A percentile compares a stretch with the other conserved stretches of the same genome.
phyloP scores from a whole-genome alignment of 2,113 vertebrate species.

The Malurus alboscapulatus region DNA sequence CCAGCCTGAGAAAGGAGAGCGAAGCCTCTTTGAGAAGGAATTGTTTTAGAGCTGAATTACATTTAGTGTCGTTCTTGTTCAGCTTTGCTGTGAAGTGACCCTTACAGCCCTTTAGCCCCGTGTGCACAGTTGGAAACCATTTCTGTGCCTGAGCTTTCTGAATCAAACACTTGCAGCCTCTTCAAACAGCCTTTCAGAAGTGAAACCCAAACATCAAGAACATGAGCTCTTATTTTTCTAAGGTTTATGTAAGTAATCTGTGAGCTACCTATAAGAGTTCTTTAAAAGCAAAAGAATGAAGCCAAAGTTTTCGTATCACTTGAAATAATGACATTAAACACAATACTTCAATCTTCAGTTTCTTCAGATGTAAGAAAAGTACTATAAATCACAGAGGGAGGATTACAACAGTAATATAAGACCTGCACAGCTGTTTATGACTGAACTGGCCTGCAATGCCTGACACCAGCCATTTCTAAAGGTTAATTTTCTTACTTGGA shows the following conservation, averaged over 20 bases:
- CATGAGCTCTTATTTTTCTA: background rate
- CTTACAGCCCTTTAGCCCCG: constrained; percentile 46
- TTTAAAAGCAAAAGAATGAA: background rate
- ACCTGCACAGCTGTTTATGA: background rate
- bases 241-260: background rate
- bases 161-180: background rate
- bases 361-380: background rate
- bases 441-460: background rate
- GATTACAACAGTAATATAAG: background rate
- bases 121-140: background rate
- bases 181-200: constrained; percentile 1
- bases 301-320: fast-evolving
- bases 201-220: background rate
- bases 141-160: constrained; percentile 21
- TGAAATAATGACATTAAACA: background rate
- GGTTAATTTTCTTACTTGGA: background rate
- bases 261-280: background rate
- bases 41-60: constrained; percentile 56
- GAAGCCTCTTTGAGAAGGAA: constrained; percentile 9
- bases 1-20: constrained; percentile 41
- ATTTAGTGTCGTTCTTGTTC: constrained; percentile 62
- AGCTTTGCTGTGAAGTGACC: constrained; percentile 61
- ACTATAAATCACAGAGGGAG: background rate
- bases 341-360: background rate
- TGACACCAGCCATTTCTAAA: background rate